Evolutionary conservation across 2,113 vertebrate genomes (phyloP), one percentile per base, ranked within the genome.

Genomic region (Pomatorhinus ruficollis): DNA sequence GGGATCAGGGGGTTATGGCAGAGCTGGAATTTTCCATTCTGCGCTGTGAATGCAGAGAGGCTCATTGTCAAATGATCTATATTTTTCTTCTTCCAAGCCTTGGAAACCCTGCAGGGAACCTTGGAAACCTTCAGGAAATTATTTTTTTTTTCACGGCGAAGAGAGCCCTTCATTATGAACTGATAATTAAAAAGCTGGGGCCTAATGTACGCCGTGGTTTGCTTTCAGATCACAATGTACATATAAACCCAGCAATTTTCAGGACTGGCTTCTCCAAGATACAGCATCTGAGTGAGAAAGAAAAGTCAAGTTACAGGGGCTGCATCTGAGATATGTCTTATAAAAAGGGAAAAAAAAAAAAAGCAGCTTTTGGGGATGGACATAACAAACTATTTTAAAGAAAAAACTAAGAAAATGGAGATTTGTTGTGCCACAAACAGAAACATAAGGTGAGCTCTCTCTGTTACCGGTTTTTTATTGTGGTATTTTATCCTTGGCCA

Each of bases 21-120:
- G 96, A 96, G 88, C 92, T 64, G 93, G 85, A 97, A 96, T 96
- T 97, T 97, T 97, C 95, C 97, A 88, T 97, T 89, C 89, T 95
- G 54, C 21, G 2, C 87, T 8, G 6, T 94, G 92, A 96, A 85
- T 37, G 44, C 47, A 24, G 92, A 92, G 31, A 93, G 44, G 49
- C 86, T 97, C 57, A 53, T 83, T 95, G 96, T 96, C 30, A 50
- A 90, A 78, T 10, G 37, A 94, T 97, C 65, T 33, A 49, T 97
- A 90, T 92, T 95, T 95, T 95, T 69, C 56, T 96, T 71, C 63
- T 95, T 95, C 85, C 76, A 93, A 83, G 68, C 95, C 93, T 92
- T 93, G 83, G 93, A 93, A 98, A 97, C 92, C 91, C 94, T 96
- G 94, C 83, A 76, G 72, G 33, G 39, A 95, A 97, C 72, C 72